A percentile compares a stretch with the other conserved stretches of the same genome.
phyloP scores from a whole-genome alignment of 2,797 vertebrate species.

The Pseudomugil gertrudae region DNA sequence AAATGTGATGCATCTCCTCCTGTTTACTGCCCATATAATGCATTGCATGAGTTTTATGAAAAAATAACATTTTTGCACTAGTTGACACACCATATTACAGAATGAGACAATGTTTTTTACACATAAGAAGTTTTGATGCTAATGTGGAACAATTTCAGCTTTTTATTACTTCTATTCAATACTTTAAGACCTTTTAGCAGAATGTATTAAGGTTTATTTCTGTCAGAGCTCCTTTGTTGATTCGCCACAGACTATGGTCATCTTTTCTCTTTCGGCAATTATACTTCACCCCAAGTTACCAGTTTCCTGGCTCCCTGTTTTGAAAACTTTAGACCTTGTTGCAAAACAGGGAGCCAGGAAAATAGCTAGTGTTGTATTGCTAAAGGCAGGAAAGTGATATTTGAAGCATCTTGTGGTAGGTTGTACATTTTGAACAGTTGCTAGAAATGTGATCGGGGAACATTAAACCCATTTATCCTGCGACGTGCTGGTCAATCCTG shows the following conservation, averaged over 20 bases:
- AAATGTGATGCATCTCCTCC: slow-evolving; percentile 24
- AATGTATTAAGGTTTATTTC: neutral
- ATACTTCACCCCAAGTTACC: no score
- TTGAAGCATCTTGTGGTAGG: no score
- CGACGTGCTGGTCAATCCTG: no score
- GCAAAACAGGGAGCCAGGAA: neutral
- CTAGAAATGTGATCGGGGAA: neutral
- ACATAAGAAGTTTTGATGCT: slow-evolving; percentile 27
- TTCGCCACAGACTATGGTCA: no score
- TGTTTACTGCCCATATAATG: slow-evolving; percentile 6
- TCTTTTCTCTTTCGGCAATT: no score
- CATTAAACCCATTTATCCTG: no score
- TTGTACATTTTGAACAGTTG: neutral
- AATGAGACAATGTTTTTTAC: slow-evolving; percentile 31
- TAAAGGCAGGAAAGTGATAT: no score
- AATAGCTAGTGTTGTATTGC: neutral
- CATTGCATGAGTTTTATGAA: neutral
- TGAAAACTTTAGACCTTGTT: neutral
- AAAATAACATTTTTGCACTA: neutral
- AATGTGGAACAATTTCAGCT: slow-evolving; percentile 14
- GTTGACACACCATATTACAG: slow-evolving; percentile 14
- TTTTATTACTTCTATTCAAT: slow-evolving; percentile 22
- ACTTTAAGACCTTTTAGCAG: slow-evolving; percentile 15
- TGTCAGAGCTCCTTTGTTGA: neutral
- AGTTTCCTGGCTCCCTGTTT: neutral